Percentiles rank a stretch among this genome's conserved stretches.
phyloP scores from a whole-genome alignment of 2,888 invertebrate species.

The Lycia hirtaria region DNA sequence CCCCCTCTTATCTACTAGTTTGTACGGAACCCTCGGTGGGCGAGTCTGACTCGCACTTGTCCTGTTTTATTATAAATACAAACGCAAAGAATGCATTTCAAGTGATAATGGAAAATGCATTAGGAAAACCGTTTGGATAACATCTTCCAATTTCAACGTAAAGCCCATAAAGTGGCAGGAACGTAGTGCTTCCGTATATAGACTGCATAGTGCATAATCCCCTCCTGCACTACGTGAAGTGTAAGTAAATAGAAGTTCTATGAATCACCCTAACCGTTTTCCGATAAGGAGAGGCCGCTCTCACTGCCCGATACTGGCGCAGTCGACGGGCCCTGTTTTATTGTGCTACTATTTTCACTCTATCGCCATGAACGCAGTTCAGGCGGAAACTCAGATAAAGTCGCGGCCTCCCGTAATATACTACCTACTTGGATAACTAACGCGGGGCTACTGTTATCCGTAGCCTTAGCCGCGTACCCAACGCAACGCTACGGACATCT shows the following conservation, averaged over 20 bases:
- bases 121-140: constrained; percentile 3
- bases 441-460: constrained; percentile 19
- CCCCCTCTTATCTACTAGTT: too few species aligned
- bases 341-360: constrained; percentile 80
- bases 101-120: constrained; percentile 3
- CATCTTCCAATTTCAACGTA: constrained; percentile 15
- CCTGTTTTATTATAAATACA: neutral
- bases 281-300: constrained; percentile 72
- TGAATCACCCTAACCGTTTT: constrained; percentile 81
- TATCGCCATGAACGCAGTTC: constrained; percentile 76
- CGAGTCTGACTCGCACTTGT: too few species aligned
- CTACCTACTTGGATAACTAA: constrained; percentile 47
- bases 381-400: constrained; percentile 82
- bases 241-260: constrained; percentile 72
- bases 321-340: constrained; percentile 75
- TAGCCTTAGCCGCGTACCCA: neutral
- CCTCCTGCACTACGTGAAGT: constrained; percentile 37
- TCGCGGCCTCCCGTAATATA: constrained; percentile 76
- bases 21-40: too few species aligned
- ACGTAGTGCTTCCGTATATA: constrained; percentile 9
- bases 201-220: constrained; percentile 32
- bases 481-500: too few species aligned
- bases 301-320: constrained; percentile 66
- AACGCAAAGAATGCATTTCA: constrained; percentile 1
- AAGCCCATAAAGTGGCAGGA: constrained; percentile 15